A percentile compares a stretch with the other conserved stretches of the same genome.
phyloP scores from a whole-genome alignment of 2,888 invertebrate genomes.

The Serrognathus titanus region DNA sequence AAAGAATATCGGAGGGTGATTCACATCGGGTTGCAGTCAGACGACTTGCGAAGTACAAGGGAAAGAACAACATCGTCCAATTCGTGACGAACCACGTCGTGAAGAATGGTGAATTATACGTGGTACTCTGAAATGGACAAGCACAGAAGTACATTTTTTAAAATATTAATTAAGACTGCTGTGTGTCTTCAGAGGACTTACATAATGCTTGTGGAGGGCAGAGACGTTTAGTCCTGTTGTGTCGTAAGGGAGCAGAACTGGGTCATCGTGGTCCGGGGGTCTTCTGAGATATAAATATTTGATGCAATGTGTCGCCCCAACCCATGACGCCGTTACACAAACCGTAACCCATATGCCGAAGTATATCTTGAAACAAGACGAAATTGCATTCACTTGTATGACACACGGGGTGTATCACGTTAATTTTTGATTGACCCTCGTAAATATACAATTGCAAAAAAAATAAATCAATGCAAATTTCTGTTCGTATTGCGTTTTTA shows the following conservation, averaged over 20 bases:
- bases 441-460: too few relatives aligned
- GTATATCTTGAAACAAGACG: conserved; percentile 67
- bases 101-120: conserved; percentile 90
- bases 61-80: conserved; percentile 88
- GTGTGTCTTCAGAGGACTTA: conserved; percentile 32
- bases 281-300: conserved; percentile 75
- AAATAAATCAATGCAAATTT: too few relatives aligned
- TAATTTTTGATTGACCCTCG: too few relatives aligned
- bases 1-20: conserved; percentile 71
- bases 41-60: conserved; percentile 76
- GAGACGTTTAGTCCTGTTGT: conserved; percentile 47
- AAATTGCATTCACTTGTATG: not conserved
- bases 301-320: conserved; percentile 87
- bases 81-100: conserved; percentile 94
- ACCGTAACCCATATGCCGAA: conserved; percentile 84
- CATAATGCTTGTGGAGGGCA: conserved; percentile 48
- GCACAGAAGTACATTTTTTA: too few relatives aligned
- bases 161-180: too few relatives aligned
- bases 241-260: conserved; percentile 42
- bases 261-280: conserved; percentile 48
- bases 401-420: too few relatives aligned
- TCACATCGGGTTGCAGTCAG: conserved; percentile 71
- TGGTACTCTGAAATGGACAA: conserved; percentile 46
- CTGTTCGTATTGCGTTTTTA: too few relatives aligned
- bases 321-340: conserved; percentile 86